Percentiles rank a stretch among this genome's conserved stretches.
Evolutionary conservation across 1,140 invertebrate species (phyloP).

Genomic region (Drosophila teissieri): DNA sequence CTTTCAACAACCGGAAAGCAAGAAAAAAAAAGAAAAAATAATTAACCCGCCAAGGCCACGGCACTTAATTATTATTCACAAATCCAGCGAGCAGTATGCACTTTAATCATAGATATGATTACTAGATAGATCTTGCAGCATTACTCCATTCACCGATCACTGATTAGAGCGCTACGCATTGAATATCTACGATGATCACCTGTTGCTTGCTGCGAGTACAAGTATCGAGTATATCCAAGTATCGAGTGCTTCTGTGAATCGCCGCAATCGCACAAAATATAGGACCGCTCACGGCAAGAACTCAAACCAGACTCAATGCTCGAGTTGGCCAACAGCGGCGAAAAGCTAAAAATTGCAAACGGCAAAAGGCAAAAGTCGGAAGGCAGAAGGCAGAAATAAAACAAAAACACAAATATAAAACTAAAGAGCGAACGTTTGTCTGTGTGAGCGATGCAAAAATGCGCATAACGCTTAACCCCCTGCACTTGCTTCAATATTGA

Average conservation of each 20-base stretch:
- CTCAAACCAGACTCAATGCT: conserved; percentile 77
- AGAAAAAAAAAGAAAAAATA: not conserved
- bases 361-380: conserved; percentile 18
- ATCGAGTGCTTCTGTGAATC: not conserved
- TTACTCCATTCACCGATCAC: not conserved
- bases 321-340: conserved; percentile 69
- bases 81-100: not conserved
- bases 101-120: not conserved
- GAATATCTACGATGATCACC: conserved; percentile 6
- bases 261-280: not conserved
- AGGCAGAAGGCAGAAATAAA: conserved; percentile 16
- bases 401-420: conserved; percentile 11
- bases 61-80: conserved; percentile 30
- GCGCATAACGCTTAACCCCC: conserved; percentile 18
- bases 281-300: conserved; percentile 74
- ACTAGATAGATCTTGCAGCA: not conserved
- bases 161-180: conserved; percentile 1
- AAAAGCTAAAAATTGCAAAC: conserved; percentile 31
- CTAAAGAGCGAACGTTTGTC: conserved; percentile 13
- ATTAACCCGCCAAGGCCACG: conserved; percentile 18
- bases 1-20: conserved; percentile 23
- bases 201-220: conserved; percentile 4
- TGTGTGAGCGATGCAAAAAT: conserved; percentile 31
- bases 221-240: not conserved
- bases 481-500: not conserved